These are phyloP conservation scores for Drusus annulatus DNA, from an alignment of 1,140 invertebrate genomes.

Conservation along the genomic window DNA sequence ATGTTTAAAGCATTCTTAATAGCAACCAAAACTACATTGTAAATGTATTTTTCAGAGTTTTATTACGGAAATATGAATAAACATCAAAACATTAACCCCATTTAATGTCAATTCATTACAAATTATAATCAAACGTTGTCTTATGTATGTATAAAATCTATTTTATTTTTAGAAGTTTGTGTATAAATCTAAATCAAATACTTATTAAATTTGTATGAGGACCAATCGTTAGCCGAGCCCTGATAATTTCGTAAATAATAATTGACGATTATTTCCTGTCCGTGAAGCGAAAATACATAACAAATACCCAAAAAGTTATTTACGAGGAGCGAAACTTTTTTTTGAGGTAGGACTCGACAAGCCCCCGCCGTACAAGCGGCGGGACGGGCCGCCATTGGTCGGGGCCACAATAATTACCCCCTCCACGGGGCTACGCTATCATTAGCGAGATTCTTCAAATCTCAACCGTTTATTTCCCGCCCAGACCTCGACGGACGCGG, in stretches of 20 bases:
- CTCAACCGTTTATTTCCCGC: conserved; percentile 54
- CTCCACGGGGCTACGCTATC: conserved; percentile 27
- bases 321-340: conserved; percentile 40
- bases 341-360: conserved; percentile 33
- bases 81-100: too few species aligned
- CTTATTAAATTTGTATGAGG: too few species aligned
- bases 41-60: too few species aligned
- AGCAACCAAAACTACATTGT: too few species aligned
- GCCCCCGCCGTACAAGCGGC: not conserved
- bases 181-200: too few species aligned
- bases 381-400: conserved; percentile 31
- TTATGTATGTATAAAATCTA: too few species aligned
- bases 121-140: too few species aligned
- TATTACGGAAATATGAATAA: too few species aligned
- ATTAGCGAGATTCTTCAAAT: conserved; percentile 51
- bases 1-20: too few species aligned
- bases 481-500: conserved; percentile 17
- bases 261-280: conserved; percentile 39
- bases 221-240: too few species aligned
- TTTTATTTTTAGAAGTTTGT: too few species aligned
- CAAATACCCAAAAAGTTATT: conserved; percentile 39
- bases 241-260: not conserved
- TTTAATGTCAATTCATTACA: too few species aligned
- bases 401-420: conserved; percentile 45
- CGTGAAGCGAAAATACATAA: conserved; percentile 23